These are phyloP conservation scores for Drosophila bocqueti DNA, from an alignment of 1,140 invertebrate species.

Conservation along the genomic window DNA sequence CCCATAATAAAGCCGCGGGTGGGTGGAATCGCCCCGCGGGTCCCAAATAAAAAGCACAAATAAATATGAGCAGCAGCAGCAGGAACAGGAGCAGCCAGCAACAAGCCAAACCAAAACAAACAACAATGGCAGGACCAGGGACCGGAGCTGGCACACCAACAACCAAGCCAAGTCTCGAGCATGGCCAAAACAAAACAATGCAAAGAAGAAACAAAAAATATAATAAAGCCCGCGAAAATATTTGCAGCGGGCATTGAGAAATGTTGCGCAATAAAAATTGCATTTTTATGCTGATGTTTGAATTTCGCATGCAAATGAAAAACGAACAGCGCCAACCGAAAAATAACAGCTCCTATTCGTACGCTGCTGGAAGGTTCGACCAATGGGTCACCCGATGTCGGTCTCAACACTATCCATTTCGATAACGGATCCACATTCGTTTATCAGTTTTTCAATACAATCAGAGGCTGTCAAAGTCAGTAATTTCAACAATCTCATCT, in stretches of 20 bases:
- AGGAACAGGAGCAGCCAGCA: slow-evolving; percentile 39
- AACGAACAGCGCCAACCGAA: slow-evolving; percentile 64
- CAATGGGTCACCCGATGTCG: slow-evolving; percentile 16
- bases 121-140: slow-evolving; percentile 38
- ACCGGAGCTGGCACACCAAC: slow-evolving; percentile 11
- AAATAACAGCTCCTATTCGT: slow-evolving; percentile 24
- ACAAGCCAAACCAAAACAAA: slow-evolving; percentile 70
- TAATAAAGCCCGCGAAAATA: slow-evolving; percentile 83
- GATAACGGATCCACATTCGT: background rate
- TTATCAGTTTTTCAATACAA: background rate
- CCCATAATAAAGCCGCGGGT: slow-evolving; percentile 68
- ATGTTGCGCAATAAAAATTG: slow-evolving; percentile 83
- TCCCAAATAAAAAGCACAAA: slow-evolving; percentile 65
- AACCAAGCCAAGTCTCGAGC: slow-evolving; percentile 36
- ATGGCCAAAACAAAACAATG: slow-evolving; percentile 51
- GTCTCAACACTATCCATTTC: slow-evolving; percentile 1
- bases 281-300: slow-evolving; percentile 84
- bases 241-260: slow-evolving; percentile 82
- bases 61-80: slow-evolving; percentile 65
- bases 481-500: background rate
- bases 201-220: slow-evolving; percentile 47
- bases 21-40: slow-evolving; percentile 31
- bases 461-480: background rate
- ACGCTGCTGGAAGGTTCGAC: slow-evolving; percentile 10
- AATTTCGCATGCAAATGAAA: slow-evolving; percentile 83